These are phyloP conservation scores for Brevipalpus yothersi DNA, from an alignment of 1,140 invertebrate genomes.

Conservation along the genomic window DNA sequence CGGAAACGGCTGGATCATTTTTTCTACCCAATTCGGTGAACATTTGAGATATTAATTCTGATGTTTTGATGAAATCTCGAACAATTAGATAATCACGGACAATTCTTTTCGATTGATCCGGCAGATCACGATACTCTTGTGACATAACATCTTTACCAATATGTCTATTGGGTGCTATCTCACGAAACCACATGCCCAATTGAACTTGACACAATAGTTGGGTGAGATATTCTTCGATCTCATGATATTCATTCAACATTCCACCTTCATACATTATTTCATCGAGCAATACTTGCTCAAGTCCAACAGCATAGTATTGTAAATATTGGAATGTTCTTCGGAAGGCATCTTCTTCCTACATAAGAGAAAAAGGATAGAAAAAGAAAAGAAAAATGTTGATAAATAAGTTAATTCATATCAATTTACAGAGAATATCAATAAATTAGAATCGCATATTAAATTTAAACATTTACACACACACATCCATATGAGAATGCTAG, in stretches of 20 bases:
- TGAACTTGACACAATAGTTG: slow-evolving; percentile 32
- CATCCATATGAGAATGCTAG: too few relatives aligned
- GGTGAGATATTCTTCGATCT: slow-evolving; percentile 29
- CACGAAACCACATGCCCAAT: slow-evolving; percentile 28
- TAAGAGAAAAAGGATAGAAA: too few relatives aligned
- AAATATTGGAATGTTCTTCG: slow-evolving; percentile 30
- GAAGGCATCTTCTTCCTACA: slow-evolving; percentile 18
- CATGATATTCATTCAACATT: slow-evolving; percentile 28
- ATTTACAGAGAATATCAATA: too few relatives aligned
- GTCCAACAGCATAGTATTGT: slow-evolving; percentile 34
- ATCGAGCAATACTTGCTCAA: slow-evolving; percentile 38
- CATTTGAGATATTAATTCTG: slow-evolving; percentile 30
- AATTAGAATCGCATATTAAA: too few relatives aligned
- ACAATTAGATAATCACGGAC: slow-evolving; percentile 37
- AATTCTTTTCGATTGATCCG: slow-evolving; percentile 22
- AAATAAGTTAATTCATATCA: background rate
- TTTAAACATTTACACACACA: too few relatives aligned
- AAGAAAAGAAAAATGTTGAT: too few relatives aligned
- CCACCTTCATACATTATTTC: slow-evolving; percentile 25
- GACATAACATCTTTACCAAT: slow-evolving; percentile 27
- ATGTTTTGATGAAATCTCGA: slow-evolving; percentile 34
- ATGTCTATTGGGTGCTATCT: slow-evolving; percentile 22
- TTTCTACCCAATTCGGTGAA: slow-evolving; percentile 15
- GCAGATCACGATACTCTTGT: slow-evolving; percentile 22
- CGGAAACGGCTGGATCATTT: too few relatives aligned